Evolutionary conservation across 2,797 vertebrate genomes (phyloP), one percentile per base, ranked within the genome.

Genomic region (Aldrovandia affinis): DNA sequence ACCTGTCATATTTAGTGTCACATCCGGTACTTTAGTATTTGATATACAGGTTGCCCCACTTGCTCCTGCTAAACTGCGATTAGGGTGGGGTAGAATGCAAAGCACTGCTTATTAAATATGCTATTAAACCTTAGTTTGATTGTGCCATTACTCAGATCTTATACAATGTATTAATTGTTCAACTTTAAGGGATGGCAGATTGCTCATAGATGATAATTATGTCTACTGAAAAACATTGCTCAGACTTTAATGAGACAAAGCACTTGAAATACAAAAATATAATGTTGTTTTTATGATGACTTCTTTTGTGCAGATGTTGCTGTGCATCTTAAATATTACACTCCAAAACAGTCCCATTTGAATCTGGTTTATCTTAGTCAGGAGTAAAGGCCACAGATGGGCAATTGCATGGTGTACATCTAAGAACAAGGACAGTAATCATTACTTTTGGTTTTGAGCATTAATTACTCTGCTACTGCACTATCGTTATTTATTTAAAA

Each of bases 111-210:
- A 73, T 73, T 39, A 73, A 73, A 73, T 42, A 73, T 33, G 30
- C 68, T 73, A 73, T 73, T 73, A 73, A 73, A 73, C 68, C 68
- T 73, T 73, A 73, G 68, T 73, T 39, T 73, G 68, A 42, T 77
- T 42, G 20, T 44, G 42, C 73, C 42, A 77, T 77, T 77, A 47
- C 39, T 25, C n/a, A 42, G 39, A n/a, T 77, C 73, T 77, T 77
- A 77, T 47, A 47, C 73, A 77, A 42, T 77, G 39, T 25, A 42
- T 44, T 77, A 77, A 44, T 77, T 77, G 73, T 77, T 47, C 44
- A 77, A 77, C 42, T 77, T 77, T 47, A 77, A 44, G 47, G 73
- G 73, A 77, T 20, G 42, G 47, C 73, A 77, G 73, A 42, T 77
- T 47, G 73, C 73, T 22, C 73, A 47, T 77, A 77, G 73, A 77